phyloP scores from a whole-genome alignment of 2,888 invertebrate genomes.

The Caenorhabditis sinica region DNA sequence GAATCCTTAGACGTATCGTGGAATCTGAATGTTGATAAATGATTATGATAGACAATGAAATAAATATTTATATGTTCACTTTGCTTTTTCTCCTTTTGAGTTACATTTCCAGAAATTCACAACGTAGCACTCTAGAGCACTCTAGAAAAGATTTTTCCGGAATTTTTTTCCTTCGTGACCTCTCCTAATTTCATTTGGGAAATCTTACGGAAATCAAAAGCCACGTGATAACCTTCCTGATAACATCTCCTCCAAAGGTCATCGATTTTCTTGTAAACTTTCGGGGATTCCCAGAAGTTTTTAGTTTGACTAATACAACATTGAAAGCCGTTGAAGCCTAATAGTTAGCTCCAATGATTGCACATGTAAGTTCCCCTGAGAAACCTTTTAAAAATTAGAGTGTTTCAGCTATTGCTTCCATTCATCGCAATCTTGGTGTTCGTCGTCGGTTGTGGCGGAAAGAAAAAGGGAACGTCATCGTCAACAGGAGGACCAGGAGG shows the following conservation, averaged over 20 bases:
- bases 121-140: too few species aligned
- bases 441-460: not conserved
- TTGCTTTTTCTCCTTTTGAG: too few species aligned
- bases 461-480: not conserved
- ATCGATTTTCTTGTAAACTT: not conserved
- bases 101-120: too few species aligned
- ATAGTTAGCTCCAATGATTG: constrained; percentile 1
- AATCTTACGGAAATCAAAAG: too few species aligned
- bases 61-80: not conserved
- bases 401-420: constrained; percentile 1
- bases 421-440: not conserved
- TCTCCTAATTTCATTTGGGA: too few species aligned
- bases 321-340: constrained; percentile 2
- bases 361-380: not conserved
- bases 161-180: too few species aligned
- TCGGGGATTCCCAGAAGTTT: not conserved
- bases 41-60: not conserved
- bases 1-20: not conserved
- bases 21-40: constrained; percentile 35
- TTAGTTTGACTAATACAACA: not conserved
- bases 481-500: not conserved
- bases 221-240: not conserved
- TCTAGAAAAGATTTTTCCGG: too few species aligned
- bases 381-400: not conserved
- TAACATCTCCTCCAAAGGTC: not conserved